Base-by-base conservation (phyloP, 2,888 invertebrate genomes). In the Mythimna lalbum region DNA sequence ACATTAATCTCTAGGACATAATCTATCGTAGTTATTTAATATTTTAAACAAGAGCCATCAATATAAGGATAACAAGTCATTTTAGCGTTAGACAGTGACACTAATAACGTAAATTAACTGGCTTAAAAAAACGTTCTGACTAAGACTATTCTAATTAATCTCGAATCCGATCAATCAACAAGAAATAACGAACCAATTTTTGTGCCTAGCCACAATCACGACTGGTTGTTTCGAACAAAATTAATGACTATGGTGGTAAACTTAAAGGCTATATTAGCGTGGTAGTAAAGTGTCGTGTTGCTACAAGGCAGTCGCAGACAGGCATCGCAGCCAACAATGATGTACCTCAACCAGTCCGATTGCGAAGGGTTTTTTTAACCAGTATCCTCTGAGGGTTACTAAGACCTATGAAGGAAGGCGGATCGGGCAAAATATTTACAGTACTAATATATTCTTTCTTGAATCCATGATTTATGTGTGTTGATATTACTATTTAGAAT, bases 261-360 rank as follows among this genome's bases (percentile, higher is more conserved):
- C 39, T 62, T 84, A 84, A 81, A 81, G 86, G 76, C 81, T 76
- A 80, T 77, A 81, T 85, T 85, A 69, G 80, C 73, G 73, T 81
- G 86, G 83, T 73, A 69, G 71, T 57, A 63, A 81, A 85, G 84
- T 85, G 87, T 87, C 83, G 87, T 86, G 86, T 83, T 74, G 87
- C 73, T 80, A 85, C 87, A 87, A 76, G 83, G 86, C 86, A 87
- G 87, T 84, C 89, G 84, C 89, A 90, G 90, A 91, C 92, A 91
- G 91, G 92, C 91, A 93, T 93, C 92, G 93, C 67, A 59, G 76
- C 90, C 93, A 89, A 91, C 93, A 91, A 91, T 93, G 93, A 93
- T 92, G 93, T 92, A 91, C 92, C 90, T 91, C 89, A 91, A 90
- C 93, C 93, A 92, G 93, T 93, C 90, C 89, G 90, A 90, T 90